These are phyloP conservation scores for Heliangelus exortis DNA, from an alignment of 2,797 vertebrate genomes.

Conservation along the genomic window DNA sequence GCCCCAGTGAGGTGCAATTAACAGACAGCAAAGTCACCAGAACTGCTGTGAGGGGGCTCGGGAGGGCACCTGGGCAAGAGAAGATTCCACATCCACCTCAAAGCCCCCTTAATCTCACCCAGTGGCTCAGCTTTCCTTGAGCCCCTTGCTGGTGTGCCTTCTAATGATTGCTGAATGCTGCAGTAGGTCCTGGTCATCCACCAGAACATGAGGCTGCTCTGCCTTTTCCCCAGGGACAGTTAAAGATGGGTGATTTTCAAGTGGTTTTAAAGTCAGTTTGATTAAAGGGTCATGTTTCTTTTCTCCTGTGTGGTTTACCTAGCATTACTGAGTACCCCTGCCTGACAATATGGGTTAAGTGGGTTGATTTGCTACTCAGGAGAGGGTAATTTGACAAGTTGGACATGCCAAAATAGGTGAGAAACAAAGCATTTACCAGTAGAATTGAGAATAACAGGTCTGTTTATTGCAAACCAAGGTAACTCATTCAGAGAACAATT, in stretches of 20 bases:
- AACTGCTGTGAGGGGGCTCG: rapidly evolving
- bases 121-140: rapidly evolving
- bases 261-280: background rate
- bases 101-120: background rate
- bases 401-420: background rate
- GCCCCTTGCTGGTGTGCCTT: background rate
- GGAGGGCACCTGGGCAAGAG: background rate
- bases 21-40: background rate
- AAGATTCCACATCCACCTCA: background rate
- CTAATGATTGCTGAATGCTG: background rate
- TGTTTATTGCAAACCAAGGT: background rate
- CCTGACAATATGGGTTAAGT: rapidly evolving
- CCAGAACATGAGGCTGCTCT: rapidly evolving
- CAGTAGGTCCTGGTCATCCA: too few relatives aligned
- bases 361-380: background rate
- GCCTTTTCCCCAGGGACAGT: background rate
- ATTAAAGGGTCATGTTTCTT: rapidly evolving
- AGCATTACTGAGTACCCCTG: rapidly evolving
- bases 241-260: rapidly evolving
- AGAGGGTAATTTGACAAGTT: background rate
- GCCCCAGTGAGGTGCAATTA: background rate
- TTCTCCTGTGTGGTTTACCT: background rate
- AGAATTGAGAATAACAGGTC: background rate
- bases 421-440: background rate
- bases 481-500: background rate